A percentile compares a stretch with the other conserved stretches of the same genome.
Conservation (phyloP, 2,113 vertebrate genomes). For the Petrocephalus zakoni region DNA sequence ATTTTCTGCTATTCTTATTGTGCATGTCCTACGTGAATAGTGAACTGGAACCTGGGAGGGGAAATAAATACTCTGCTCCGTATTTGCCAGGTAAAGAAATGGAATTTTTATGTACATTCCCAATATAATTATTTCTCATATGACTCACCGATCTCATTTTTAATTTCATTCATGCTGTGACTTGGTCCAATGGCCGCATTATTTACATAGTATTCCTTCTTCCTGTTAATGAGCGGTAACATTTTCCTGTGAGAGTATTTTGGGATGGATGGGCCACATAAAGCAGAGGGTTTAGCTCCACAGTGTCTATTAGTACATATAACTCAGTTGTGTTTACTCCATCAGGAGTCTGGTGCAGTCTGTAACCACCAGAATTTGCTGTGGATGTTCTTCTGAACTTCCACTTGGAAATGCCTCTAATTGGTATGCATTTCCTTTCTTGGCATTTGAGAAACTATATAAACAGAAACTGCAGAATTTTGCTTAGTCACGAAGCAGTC, state of each 20-base stretch:
- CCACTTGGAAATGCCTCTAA: not conserved
- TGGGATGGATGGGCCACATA: not conserved
- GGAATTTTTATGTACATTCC: not conserved
- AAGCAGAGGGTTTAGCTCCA: not conserved
- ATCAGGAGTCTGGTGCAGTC: not conserved
- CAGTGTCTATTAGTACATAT: not conserved
- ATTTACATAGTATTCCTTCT: not conserved
- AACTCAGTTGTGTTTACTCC: not conserved
- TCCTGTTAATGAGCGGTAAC: not conserved
- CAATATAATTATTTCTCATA: not conserved
- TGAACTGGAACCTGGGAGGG: not conserved
- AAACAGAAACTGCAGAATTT: not conserved
- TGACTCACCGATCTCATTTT: not conserved
- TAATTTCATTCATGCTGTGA: not conserved
- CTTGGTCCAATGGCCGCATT: not conserved
- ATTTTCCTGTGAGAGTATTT: not conserved
- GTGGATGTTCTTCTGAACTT: not conserved
- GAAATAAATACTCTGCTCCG: not conserved
- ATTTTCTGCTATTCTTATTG: not conserved
- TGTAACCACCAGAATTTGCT: not conserved
- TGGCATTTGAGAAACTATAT: not conserved
- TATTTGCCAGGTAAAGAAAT: not conserved
- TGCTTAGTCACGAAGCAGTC: not conserved
- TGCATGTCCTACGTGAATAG: not conserved
- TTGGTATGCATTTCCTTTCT: not conserved